Evolutionary conservation across 2,113 vertebrate genomes (phyloP).

Genomic region (Ceyx melanurus): DNA sequence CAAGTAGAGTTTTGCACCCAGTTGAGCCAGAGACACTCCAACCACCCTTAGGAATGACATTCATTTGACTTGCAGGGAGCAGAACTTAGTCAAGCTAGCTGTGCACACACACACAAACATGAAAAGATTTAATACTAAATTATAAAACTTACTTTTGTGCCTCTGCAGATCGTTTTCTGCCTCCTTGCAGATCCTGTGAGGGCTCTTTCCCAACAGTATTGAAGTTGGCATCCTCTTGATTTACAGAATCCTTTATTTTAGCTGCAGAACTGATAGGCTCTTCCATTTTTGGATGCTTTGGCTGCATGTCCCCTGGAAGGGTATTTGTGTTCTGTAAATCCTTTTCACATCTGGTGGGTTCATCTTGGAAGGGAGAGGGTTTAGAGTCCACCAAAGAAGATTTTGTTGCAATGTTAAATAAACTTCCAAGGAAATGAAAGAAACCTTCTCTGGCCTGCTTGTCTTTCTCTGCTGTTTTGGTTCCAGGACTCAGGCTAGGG

Average conservation of each 20-base stretch:
- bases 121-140: not conserved
- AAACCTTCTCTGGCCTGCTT: conserved; percentile 78
- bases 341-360: conserved; percentile 57
- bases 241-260: not conserved
- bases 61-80: not conserved
- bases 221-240: conserved; percentile 10
- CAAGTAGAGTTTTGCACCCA: not conserved
- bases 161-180: not conserved
- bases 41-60: not conserved
- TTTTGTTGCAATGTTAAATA: conserved; percentile 79
- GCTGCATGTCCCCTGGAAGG: not conserved
- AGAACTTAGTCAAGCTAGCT: not conserved
- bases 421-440: conserved; percentile 80
- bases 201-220: not conserved
- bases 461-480: conserved; percentile 65
- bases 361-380: conserved; percentile 55
- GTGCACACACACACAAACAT: not conserved
- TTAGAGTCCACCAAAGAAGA: conserved; percentile 70
- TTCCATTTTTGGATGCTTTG: not conserved
- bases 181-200: conserved; percentile 23
- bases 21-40: not conserved
- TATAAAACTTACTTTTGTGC: conserved; percentile 68
- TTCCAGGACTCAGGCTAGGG: conserved; percentile 56
- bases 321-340: conserved; percentile 25
- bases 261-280: not conserved